phyloP scores from a whole-genome alignment of 2,113 vertebrate genomes.

The Nesoenas mayeri region DNA sequence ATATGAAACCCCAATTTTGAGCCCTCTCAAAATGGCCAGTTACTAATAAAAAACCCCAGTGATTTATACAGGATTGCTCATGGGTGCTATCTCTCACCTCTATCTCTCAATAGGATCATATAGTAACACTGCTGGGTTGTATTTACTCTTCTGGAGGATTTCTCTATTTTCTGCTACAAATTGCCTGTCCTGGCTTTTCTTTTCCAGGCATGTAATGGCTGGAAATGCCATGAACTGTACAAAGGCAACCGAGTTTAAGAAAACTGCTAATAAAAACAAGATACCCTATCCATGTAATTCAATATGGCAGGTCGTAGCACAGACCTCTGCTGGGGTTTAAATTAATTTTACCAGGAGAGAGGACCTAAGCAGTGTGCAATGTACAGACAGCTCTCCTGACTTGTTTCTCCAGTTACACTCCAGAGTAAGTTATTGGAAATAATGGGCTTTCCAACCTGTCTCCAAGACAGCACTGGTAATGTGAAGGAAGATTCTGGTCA shows the following conservation, averaged over 20 bases:
- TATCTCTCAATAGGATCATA: background rate
- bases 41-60: background rate
- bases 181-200: background rate
- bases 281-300: background rate
- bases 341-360: background rate
- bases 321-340: background rate
- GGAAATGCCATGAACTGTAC: background rate
- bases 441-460: background rate
- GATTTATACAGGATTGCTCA: background rate
- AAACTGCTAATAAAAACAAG: background rate
- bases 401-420: background rate
- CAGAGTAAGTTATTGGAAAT: background rate
- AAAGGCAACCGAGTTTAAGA: background rate
- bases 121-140: background rate
- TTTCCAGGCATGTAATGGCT: background rate
- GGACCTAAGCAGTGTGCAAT: background rate
- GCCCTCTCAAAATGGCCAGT: background rate
- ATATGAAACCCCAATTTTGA: background rate
- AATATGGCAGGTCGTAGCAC: background rate
- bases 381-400: background rate
- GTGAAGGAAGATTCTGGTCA: background rate
- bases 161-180: background rate
- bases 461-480: background rate
- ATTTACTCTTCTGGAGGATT: background rate
- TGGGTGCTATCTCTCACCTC: background rate